Evolutionary conservation across 2,113 vertebrate genomes (phyloP).

Genomic region (Zosterops japonicus): DNA sequence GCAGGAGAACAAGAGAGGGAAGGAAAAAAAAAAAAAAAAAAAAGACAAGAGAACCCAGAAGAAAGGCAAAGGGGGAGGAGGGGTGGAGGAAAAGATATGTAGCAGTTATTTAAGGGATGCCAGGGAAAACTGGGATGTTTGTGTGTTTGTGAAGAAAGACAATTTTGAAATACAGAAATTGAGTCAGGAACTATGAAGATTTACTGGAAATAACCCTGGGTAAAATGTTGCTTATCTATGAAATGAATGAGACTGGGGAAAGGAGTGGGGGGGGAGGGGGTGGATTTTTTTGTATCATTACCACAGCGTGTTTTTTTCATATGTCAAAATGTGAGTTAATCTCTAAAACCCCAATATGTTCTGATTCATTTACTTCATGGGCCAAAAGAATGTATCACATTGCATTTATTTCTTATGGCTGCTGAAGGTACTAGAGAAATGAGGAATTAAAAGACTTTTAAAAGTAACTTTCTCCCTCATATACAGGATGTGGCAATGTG

Average conservation of each 20-base stretch:
- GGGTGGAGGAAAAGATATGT: not conserved
- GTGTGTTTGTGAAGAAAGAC: not conserved
- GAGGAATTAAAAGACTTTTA: not conserved
- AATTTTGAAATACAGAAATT: not conserved
- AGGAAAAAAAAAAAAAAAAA: constrained; percentile 33
- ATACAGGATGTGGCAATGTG: not conserved
- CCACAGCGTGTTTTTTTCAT: not conserved
- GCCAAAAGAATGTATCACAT: not conserved
- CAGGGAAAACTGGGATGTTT: not conserved
- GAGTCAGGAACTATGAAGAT: not conserved
- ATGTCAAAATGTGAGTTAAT: not conserved
- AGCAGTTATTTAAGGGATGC: constrained; percentile 12
- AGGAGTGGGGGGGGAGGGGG: rapidly evolving
- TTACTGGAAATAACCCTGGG: not conserved
- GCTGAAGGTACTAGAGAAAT: not conserved
- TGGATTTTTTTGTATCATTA: not conserved
- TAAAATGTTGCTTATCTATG: not conserved
- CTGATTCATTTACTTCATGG: not conserved
- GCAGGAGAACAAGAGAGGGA: not conserved
- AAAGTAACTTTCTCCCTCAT: not conserved
- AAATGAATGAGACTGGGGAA: not conserved
- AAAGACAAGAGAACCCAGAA: constrained; percentile 17
- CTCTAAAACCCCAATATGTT: not conserved
- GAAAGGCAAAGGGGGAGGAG: constrained; percentile 25
- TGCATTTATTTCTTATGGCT: not conserved